These are phyloP conservation scores for Rhizoglyphus robini DNA, from an alignment of 1,140 invertebrate genomes.

Conservation along the genomic window DNA sequence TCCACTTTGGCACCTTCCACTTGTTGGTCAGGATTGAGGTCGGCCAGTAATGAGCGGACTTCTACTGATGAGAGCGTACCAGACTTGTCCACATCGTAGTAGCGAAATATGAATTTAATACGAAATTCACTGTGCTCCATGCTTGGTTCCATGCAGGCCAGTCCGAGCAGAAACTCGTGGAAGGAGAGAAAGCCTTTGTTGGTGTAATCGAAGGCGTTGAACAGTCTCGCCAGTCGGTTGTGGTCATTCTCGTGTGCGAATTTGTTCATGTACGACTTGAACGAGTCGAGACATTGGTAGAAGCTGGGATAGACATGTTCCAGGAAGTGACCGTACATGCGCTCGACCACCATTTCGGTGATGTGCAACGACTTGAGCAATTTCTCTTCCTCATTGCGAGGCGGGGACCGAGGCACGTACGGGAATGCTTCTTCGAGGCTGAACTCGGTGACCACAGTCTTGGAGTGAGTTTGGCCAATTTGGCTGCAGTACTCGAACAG, in stretches of 20 bases:
- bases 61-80: no score
- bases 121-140: slow-evolving; percentile 41
- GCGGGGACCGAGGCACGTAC: slow-evolving; percentile 12
- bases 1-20: not conserved
- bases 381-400: slow-evolving; percentile 8
- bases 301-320: no score
- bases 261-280: slow-evolving; percentile 18
- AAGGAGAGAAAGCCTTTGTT: no score
- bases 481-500: not conserved
- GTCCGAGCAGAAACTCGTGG: slow-evolving; percentile 38
- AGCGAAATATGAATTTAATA: slow-evolving; percentile 44
- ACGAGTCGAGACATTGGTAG: slow-evolving; percentile 11
- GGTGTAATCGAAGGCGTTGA: slow-evolving; percentile 18
- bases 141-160: slow-evolving; percentile 40
- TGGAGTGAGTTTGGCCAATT: not conserved
- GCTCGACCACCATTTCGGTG: slow-evolving; percentile 7
- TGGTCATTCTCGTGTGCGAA: not conserved
- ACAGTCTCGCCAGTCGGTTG: not conserved
- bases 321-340: no score
- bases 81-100: no score
- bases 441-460: not conserved
- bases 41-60: not conserved
- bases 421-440: slow-evolving; percentile 14
- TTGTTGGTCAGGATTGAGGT: not conserved
- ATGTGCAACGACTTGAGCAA: no score